Evolutionary conservation across 2,113 vertebrate species (phyloP), one percentile per base, ranked within the genome.

Genomic region (Macaca mulatta): DNA sequence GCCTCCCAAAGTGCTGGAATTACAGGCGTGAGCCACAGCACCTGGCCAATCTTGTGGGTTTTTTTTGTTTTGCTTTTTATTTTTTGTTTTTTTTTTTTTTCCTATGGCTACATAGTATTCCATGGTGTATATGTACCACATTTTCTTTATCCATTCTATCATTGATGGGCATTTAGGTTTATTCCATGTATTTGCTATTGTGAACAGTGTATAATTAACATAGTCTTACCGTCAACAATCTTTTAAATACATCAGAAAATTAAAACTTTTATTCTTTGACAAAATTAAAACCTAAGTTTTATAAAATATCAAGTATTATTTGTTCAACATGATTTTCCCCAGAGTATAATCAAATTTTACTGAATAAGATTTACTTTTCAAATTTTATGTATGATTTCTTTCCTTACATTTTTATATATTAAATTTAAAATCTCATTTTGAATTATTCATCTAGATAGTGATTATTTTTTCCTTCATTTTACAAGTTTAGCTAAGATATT

Each of bases 271-370:
- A 48, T 14, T 90, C 3, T 57, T 43, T 85, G 38, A 72, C 22
- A 95, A 81, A 88, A 88, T 96, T 22, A 70, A 94, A 92, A 88
- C 10, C 12, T 83, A 6, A 17, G 82, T 1, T 86, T 87, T 86
- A 61, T 83, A 52, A 40, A 77, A 69, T 74, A 27, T 72, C 88
- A 70, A 78, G 57, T 80, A 1, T 20, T n/a, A 70, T 43, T 77
- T 75, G 74, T 69, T 91, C 59, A 70, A 89, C 61, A 55, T 80
- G 38, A 78, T n/a, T 55, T 55, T n/a, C 3, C 10, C 12, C 11
- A 12, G 61, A 2, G 30, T 90, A 52, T 79, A 85, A 90, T 81
- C 7, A 45, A 74, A 11, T 79, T 92, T 5, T 64, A 12, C 10
- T 61, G 50, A 83, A 64, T 94, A 78, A 72, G 82, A 25, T 72